These are phyloP conservation scores for Glossophaga mutica DNA, from an alignment of 2,797 vertebrate species.

Conservation along the genomic window DNA sequence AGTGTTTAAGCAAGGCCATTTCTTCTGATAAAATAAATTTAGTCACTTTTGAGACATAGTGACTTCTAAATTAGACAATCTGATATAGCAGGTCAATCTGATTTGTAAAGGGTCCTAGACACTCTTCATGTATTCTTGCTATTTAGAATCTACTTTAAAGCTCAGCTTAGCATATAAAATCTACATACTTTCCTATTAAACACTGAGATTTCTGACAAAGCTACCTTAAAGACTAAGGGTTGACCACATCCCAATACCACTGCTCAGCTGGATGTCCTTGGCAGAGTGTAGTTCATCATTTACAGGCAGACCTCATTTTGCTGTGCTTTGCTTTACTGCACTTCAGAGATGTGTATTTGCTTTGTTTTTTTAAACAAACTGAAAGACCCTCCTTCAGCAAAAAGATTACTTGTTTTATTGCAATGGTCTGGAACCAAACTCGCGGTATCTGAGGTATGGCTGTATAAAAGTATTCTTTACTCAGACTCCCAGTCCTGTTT, in stretches of 20 bases:
- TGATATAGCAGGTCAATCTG: not conserved
- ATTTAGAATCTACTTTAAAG: conserved; percentile 5
- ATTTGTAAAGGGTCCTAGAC: not conserved
- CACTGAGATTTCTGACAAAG: not conserved
- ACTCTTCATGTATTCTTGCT: not conserved
- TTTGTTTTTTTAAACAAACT: not conserved
- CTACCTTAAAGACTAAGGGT: not conserved
- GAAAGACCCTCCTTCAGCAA: not conserved
- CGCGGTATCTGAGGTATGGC: not conserved
- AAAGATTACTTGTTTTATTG: not conserved
- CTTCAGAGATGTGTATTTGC: not conserved
- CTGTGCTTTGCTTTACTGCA: not conserved
- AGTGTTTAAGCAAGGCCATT: not conserved
- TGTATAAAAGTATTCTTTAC: not conserved
- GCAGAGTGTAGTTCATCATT: not conserved
- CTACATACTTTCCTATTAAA: not conserved
- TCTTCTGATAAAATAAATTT: not conserved
- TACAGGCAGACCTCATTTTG: not conserved
- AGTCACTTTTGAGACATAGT: not conserved
- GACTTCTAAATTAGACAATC: not conserved
- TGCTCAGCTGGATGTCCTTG: not conserved
- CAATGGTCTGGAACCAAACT: not conserved
- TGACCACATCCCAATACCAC: not conserved
- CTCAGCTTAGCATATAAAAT: not conserved
- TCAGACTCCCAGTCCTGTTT: not conserved